These are phyloP conservation scores for Thelaira solivaga DNA, from an alignment of 2,888 invertebrate species.

Conservation along the genomic window DNA sequence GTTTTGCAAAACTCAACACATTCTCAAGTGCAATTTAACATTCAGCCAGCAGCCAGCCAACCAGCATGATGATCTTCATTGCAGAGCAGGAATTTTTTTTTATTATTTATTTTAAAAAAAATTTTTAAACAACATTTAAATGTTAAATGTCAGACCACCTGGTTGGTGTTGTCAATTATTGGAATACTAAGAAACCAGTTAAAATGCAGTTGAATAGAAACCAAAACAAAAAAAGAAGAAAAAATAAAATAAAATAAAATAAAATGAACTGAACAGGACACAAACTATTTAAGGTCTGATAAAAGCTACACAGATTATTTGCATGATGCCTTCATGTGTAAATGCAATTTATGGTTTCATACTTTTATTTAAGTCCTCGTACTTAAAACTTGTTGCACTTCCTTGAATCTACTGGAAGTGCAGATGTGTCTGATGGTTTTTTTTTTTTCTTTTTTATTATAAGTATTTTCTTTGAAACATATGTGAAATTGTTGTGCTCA, in stretches of 20 bases:
- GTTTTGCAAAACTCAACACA: conserved; percentile 43
- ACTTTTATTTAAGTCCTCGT: too few relatives aligned
- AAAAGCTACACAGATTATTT: conserved; percentile 55
- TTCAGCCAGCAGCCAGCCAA: neutral
- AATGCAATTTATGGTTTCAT: conserved; percentile 18
- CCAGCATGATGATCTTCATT: neutral
- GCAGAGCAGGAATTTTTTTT: conserved; percentile 19
- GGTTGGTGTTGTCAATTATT: conserved; percentile 59
- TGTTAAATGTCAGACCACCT: conserved; percentile 63
- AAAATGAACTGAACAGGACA: conserved; percentile 43
- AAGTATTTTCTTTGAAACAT: neutral
- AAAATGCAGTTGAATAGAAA: conserved; percentile 1
- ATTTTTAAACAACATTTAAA: conserved; percentile 62
- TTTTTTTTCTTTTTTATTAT: too few relatives aligned
- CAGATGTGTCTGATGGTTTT: too few relatives aligned
- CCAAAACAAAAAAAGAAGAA: too few relatives aligned
- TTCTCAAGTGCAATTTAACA: conserved; percentile 51
- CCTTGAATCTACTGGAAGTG: neutral
- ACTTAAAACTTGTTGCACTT: neutral
- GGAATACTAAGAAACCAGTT: conserved; percentile 56
- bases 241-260: too few relatives aligned
- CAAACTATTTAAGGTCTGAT: conserved; percentile 45
- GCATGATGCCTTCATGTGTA: conserved; percentile 46
- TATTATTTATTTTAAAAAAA: too few relatives aligned
- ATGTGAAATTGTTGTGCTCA: conserved; percentile 38